These are phyloP conservation scores for Sarcophaga subvicina DNA, from an alignment of 2,888 invertebrate species.

Conservation along the genomic window DNA sequence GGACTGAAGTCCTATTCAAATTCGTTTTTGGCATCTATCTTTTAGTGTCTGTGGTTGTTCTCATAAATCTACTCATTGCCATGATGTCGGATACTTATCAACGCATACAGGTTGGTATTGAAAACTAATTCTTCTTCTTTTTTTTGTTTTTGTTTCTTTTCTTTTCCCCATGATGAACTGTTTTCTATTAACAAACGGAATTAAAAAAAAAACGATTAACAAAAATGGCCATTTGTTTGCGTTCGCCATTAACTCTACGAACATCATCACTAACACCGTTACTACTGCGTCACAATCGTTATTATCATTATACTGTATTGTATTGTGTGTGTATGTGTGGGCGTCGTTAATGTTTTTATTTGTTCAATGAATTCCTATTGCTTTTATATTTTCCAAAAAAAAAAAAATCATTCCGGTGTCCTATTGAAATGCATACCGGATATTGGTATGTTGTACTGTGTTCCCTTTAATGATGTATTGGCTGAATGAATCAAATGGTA, in stretches of 20 bases:
- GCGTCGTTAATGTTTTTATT: conserved; percentile 67
- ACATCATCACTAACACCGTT: not conserved
- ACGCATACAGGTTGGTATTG: conserved; percentile 92
- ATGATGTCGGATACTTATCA: conserved; percentile 99
- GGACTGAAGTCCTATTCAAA: conserved; percentile 94
- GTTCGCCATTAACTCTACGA: not conserved
- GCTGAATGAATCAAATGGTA: not conserved
- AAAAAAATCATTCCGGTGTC: too few species aligned
- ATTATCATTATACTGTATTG: not conserved
- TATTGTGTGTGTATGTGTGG: conserved; percentile 30
- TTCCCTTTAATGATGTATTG: conserved; percentile 63
- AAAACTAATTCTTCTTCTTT: conserved; percentile 6
- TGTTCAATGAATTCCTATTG: conserved; percentile 52
- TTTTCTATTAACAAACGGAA: not conserved
- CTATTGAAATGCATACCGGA: too few species aligned
- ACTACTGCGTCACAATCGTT: not conserved
- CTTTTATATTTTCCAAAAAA: conserved; percentile 26
- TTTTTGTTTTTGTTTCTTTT: not conserved
- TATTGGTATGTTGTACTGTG: conserved; percentile 69
- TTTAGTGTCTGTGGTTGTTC: conserved; percentile 98
- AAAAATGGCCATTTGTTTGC: not conserved
- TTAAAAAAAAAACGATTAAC: not conserved
- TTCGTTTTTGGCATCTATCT: conserved; percentile 98
- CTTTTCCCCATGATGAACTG: not conserved
- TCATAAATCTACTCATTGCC: conserved; percentile 99